phyloP scores from a whole-genome alignment of 2,888 invertebrate genomes.

The Drepana falcataria region DNA sequence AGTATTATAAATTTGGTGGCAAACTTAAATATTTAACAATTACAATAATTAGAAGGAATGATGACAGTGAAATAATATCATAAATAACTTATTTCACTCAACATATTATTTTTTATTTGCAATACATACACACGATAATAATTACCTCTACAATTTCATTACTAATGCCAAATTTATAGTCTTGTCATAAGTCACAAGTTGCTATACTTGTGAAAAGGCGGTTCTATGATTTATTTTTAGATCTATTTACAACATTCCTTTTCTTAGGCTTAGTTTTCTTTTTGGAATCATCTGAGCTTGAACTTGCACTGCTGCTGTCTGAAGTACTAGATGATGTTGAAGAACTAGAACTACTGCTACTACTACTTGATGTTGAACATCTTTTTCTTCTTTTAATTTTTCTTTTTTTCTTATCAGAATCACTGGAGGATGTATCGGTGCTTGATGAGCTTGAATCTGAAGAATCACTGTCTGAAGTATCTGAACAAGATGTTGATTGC shows the following conservation, averaged over 20 bases:
- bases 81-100: too few species aligned
- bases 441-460: conserved; percentile 55
- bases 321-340: conserved; percentile 50
- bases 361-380: conserved; percentile 53
- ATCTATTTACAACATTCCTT: conserved; percentile 25
- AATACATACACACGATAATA: too few species aligned
- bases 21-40: too few species aligned
- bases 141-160: too few species aligned
- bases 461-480: conserved; percentile 49
- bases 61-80: too few species aligned
- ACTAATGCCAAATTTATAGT: neutral
- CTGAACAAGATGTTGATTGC: conserved; percentile 56
- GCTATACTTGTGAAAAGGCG: neutral
- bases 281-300: conserved; percentile 53
- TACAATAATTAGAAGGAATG: too few species aligned
- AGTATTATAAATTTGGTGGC: too few species aligned
- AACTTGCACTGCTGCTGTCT: conserved; percentile 45
- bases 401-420: conserved; percentile 44
- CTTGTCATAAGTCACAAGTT: neutral
- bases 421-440: conserved; percentile 58
- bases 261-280: conserved; percentile 42
- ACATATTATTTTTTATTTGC: too few species aligned
- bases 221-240: conserved; percentile 36
- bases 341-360: conserved; percentile 47
- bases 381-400: conserved; percentile 38